These are phyloP conservation scores for Albula glossodonta DNA, from an alignment of 2,113 vertebrate species.

Conservation along the genomic window DNA sequence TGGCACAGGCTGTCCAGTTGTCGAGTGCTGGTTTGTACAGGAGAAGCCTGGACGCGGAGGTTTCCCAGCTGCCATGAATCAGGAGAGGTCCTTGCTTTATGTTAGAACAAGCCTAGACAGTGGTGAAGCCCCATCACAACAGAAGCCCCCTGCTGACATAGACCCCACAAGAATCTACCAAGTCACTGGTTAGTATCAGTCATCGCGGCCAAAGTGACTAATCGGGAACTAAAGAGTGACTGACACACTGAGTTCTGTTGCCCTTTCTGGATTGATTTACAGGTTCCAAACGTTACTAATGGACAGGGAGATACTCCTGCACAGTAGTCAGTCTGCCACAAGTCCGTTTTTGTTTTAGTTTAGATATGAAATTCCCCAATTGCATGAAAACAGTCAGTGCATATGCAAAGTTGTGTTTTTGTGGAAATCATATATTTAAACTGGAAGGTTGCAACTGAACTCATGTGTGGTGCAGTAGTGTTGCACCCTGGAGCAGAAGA, in stretches of 20 bases:
- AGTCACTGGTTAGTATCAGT: constrained; percentile 54
- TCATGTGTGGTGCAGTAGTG: no score
- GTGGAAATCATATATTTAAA: no score
- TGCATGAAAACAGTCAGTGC: no score
- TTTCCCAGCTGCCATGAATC: constrained; percentile 56
- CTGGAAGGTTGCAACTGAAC: no score
- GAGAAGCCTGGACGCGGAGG: constrained; percentile 55
- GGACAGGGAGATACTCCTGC: background rate
- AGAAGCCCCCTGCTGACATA: constrained; percentile 43
- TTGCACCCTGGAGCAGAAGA: no score
- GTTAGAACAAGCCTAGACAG: constrained; percentile 38
- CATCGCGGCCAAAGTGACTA: background rate
- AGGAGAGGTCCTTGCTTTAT: constrained; percentile 62
- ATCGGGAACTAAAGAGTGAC: background rate
- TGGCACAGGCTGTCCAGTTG: constrained; percentile 51
- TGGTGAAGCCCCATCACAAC: background rate
- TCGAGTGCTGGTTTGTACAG: constrained; percentile 73
- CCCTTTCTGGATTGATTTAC: background rate
- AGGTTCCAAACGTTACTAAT: background rate
- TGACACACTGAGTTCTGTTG: background rate
- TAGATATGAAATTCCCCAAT: no score
- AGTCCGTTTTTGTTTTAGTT: no score
- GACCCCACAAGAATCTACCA: constrained; percentile 49
- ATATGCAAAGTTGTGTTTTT: no score
- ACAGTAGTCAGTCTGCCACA: background rate